Evolutionary conservation across 2,113 vertebrate species (phyloP).

Genomic region (Dendropsophus ebraccatus): DNA sequence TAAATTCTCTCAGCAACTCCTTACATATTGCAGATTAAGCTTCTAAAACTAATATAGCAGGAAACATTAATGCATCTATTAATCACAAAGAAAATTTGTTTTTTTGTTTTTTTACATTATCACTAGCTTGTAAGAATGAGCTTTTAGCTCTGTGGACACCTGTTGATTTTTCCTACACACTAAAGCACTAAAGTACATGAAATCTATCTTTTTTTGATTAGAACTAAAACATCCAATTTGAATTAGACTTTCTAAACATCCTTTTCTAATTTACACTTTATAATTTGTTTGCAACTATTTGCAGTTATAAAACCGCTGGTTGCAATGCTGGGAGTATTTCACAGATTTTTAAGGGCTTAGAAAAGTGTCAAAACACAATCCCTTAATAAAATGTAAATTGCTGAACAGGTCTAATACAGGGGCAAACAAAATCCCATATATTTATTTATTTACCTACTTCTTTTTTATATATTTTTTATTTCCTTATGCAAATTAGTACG

Average conservation of each 20-base stretch:
- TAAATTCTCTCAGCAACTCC: not conserved
- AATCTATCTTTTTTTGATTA: not conserved
- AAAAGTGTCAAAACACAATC: constrained; percentile 42
- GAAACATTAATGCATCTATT: not conserved
- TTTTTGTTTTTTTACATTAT: no score
- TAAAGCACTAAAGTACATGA: not conserved
- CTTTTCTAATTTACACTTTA: constrained; percentile 40
- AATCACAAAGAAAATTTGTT: not conserved
- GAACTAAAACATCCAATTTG: not conserved
- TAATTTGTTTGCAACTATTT: constrained; percentile 31
- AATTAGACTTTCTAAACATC: constrained; percentile 25
- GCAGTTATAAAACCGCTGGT: not conserved
- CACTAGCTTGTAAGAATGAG: not conserved
- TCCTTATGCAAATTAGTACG: constrained; percentile 7
- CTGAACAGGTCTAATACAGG: not conserved
- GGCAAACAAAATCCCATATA: constrained; percentile 24
- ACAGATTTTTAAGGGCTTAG: constrained; percentile 30
- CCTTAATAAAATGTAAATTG: constrained; percentile 37
- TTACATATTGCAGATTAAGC: not conserved
- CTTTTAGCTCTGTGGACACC: not conserved
- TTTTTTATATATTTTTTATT: not conserved
- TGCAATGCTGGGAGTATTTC: constrained; percentile 7
- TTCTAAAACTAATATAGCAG: not conserved
- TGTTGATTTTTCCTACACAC: not conserved
- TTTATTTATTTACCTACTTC: not conserved